These are phyloP conservation scores for Psittacula derbiana DNA, from an alignment of 2,797 vertebrate species.

Conservation along the genomic window DNA sequence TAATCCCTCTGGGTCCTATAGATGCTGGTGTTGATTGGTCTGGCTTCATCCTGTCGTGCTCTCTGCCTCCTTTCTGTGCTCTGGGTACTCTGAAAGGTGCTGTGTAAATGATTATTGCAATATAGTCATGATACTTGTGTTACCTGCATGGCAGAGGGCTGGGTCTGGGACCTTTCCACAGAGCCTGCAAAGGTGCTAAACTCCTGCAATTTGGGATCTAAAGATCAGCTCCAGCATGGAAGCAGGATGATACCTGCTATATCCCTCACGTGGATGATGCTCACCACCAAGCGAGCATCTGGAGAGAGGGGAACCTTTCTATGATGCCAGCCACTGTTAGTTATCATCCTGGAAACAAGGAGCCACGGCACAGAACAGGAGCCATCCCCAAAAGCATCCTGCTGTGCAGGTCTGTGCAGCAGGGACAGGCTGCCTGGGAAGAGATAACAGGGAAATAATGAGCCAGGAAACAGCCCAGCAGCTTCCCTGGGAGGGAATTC, in stretches of 20 bases:
- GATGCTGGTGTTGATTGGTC: background rate
- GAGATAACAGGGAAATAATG: background rate
- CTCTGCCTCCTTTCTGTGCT: background rate
- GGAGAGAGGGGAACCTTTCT: background rate
- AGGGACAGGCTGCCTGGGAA: background rate
- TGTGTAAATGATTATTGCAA: too few species aligned
- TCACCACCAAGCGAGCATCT: accelerated
- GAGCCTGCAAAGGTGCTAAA: background rate
- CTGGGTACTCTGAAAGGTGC: background rate
- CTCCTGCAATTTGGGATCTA: background rate
- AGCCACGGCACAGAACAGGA: background rate
- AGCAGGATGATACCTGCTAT: accelerated
- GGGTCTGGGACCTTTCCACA: background rate
- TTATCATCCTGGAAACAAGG: background rate
- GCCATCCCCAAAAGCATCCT: background rate
- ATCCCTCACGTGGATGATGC: accelerated
- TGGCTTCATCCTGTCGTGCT: background rate
- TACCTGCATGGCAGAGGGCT: background rate
- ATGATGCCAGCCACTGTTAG: background rate
- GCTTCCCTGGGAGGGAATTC: background rate
- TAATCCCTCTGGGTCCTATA: background rate
- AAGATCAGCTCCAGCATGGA: background rate
- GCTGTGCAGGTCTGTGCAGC: background rate
- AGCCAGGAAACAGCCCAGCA: background rate
- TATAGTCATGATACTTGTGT: accelerated